Percentiles rank a stretch among this genome's conserved stretches.
Evolutionary conservation across 2,113 vertebrate genomes (phyloP).

Genomic region (Scytalopus superciliaris): DNA sequence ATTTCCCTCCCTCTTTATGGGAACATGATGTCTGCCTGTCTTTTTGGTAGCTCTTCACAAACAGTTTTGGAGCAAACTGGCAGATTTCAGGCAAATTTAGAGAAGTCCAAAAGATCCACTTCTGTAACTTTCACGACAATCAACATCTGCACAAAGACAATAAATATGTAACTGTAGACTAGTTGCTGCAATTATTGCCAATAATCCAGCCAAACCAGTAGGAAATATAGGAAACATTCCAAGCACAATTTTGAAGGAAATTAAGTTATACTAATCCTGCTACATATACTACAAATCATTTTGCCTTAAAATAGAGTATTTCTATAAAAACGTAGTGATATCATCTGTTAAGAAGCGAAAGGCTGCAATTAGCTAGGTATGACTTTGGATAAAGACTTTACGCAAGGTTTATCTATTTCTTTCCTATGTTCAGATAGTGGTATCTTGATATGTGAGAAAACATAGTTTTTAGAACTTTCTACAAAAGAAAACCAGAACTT

Average conservation of each 20-base stretch:
- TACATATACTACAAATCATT: neutral
- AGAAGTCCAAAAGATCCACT: neutral
- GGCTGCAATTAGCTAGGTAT: neutral
- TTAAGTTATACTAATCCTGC: neutral
- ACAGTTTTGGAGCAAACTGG: neutral
- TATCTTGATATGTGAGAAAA: neutral
- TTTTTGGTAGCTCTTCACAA: neutral
- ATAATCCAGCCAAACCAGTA: neutral
- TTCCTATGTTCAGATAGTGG: neutral
- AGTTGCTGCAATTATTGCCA: neutral
- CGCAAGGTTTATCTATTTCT: neutral
- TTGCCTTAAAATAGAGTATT: neutral
- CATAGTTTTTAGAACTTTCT: neutral
- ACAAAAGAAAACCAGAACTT: neutral
- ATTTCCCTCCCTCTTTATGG: neutral
- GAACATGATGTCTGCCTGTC: fast-evolving
- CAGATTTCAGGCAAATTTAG: neutral
- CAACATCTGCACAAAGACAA: neutral
- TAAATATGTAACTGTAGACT: neutral
- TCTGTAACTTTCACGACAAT: neutral
- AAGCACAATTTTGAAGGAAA: neutral
- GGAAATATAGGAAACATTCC: neutral
- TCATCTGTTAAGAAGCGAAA: neutral
- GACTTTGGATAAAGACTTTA: neutral
- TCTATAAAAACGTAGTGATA: neutral